Evolutionary conservation across 2,797 vertebrate species (phyloP).

Genomic region (Halcyon chelicuti): DNA sequence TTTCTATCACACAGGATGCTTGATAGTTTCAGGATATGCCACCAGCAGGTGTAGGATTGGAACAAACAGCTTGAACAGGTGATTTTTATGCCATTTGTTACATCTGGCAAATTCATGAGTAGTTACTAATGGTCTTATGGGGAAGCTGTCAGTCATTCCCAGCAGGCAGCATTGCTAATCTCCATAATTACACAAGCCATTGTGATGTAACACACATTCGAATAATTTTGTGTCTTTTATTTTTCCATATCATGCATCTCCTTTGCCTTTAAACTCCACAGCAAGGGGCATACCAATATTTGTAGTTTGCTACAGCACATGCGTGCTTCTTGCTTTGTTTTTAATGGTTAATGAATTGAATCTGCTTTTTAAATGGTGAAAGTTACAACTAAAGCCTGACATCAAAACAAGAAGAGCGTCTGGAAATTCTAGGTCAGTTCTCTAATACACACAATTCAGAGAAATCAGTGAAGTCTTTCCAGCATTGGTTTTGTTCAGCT

Average conservation of each 20-base stretch:
- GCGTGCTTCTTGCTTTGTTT: neutral
- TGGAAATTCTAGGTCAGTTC: neutral
- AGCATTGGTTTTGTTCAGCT: neutral
- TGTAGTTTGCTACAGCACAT: neutral
- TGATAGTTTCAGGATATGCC: neutral
- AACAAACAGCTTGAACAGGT: neutral
- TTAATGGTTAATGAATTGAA: neutral
- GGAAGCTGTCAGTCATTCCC: neutral
- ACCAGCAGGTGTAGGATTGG: neutral
- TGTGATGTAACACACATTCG: neutral
- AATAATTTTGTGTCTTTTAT: neutral
- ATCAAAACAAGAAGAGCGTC: neutral
- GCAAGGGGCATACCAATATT: neutral
- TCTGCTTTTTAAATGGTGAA: neutral
- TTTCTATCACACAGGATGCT: neutral
- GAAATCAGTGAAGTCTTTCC: neutral
- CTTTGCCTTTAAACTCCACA: neutral
- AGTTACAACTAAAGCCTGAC: neutral
- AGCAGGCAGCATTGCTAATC: neutral
- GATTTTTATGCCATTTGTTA: neutral
- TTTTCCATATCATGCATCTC: neutral
- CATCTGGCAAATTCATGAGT: neutral
- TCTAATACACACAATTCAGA: neutral
- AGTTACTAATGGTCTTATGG: neutral
- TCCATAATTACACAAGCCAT: neutral